Percentiles rank a stretch among this genome's conserved stretches.
These are phyloP conservation scores for Plectus sambesii DNA, from an alignment of 1,140 invertebrate species.

Conservation along the genomic window DNA sequence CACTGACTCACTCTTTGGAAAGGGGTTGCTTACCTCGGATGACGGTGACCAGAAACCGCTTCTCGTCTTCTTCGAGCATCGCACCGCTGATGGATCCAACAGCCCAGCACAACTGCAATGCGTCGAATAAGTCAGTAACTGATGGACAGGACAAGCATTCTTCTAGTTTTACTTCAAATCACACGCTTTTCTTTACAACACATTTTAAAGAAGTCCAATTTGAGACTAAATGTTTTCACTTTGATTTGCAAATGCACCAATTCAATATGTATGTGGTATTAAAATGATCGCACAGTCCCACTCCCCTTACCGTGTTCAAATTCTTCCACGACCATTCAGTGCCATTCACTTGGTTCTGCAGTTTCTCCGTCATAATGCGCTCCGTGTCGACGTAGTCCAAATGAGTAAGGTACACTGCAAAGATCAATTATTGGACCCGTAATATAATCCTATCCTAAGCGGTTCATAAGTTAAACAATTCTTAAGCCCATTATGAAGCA, in stretches of 20 bases:
- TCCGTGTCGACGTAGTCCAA: slow-evolving; percentile 95
- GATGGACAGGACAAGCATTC: no score
- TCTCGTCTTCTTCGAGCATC: slow-evolving; percentile 98
- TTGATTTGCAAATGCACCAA: slow-evolving; percentile 5
- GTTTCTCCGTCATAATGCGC: slow-evolving; percentile 95
- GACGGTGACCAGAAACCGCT: slow-evolving; percentile 94
- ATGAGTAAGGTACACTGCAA: slow-evolving; percentile 85
- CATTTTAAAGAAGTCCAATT: no score
- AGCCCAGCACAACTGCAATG: slow-evolving; percentile 98
- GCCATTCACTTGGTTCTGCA: slow-evolving; percentile 97
- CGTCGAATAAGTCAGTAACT: slow-evolving; percentile 46
- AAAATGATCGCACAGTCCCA: not conserved
- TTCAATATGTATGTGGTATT: slow-evolving; percentile 1
- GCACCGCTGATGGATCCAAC: slow-evolving; percentile 98
- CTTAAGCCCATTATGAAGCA: no score
- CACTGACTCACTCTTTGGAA: no score
- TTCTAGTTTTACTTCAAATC: no score
- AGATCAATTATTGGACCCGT: no score
- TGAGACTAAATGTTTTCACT: no score
- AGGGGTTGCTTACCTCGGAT: slow-evolving; percentile 69
- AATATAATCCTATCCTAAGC: no score
- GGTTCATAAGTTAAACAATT: no score
- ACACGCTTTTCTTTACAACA: no score
- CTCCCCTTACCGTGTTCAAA: slow-evolving; percentile 73
- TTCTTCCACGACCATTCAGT: slow-evolving; percentile 99